Conservation (phyloP, 2,888 invertebrate species). For the Thecophora atra region DNA sequence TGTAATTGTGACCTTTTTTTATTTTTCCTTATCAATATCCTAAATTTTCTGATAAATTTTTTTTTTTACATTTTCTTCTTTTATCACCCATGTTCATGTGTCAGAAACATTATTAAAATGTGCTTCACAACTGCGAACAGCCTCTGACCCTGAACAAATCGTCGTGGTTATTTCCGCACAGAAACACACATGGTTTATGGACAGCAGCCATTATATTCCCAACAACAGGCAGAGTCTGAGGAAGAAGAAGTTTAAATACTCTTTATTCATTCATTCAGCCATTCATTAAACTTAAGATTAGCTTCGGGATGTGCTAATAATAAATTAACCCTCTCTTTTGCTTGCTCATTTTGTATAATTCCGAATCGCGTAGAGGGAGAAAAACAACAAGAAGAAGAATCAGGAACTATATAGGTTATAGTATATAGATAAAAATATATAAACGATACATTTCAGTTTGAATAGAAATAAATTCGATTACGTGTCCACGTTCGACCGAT, state of each 20-base stretch:
- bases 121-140: conserved; percentile 15
- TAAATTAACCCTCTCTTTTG: conserved; percentile 37
- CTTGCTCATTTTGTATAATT: conserved; percentile 28
- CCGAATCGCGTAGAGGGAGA: neutral
- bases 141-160: conserved; percentile 23
- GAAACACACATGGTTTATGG: neutral
- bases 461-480: neutral
- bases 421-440: too few relatives aligned
- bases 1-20: too few relatives aligned
- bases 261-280: neutral
- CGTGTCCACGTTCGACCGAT: conserved; percentile 7
- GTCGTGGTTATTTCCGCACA: neutral
- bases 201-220: neutral
- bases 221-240: neutral
- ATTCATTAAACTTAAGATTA: conserved; percentile 25
- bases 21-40: neutral
- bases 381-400: neutral
- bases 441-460: too few relatives aligned
- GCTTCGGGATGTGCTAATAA: conserved; percentile 27
- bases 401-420: too few relatives aligned
- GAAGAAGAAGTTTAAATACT: neutral
- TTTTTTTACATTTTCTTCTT: neutral
- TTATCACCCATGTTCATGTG: conserved; percentile 18
- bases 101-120: conserved; percentile 20
- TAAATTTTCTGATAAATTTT: neutral